A percentile compares a stretch with the other conserved stretches of the same genome.
These are phyloP conservation scores for Microplitis deprimator DNA, from an alignment of 2,888 invertebrate species.

Conservation along the genomic window DNA sequence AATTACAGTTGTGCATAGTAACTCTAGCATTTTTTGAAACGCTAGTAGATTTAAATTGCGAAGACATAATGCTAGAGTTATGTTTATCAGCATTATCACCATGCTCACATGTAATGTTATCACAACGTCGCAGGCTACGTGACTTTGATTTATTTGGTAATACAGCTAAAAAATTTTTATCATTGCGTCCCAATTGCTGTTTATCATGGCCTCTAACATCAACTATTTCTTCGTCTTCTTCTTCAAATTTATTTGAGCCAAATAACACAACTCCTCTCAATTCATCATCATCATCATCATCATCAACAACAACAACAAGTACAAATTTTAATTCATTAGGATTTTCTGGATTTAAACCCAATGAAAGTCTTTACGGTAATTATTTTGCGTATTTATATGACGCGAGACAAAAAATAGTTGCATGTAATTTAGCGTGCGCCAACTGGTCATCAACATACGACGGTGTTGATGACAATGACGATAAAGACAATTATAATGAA, in stretches of 20 bases:
- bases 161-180: slow-evolving; percentile 83
- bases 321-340: slow-evolving; percentile 54
- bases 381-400: slow-evolving; percentile 90
- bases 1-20: slow-evolving; percentile 83
- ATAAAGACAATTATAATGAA: slow-evolving; percentile 18
- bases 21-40: slow-evolving; percentile 93
- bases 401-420: slow-evolving; percentile 83
- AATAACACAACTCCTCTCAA: slow-evolving; percentile 20
- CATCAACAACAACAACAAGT: slow-evolving; percentile 54
- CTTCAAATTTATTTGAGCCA: slow-evolving; percentile 46
- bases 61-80: slow-evolving; percentile 95
- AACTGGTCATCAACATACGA: slow-evolving; percentile 88
- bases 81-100: slow-evolving; percentile 88
- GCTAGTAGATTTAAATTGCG: slow-evolving; percentile 91
- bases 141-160: slow-evolving; percentile 83
- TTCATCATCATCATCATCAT: slow-evolving; percentile 7
- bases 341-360: slow-evolving; percentile 30
- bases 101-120: slow-evolving; percentile 85
- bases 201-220: slow-evolving; percentile 36
- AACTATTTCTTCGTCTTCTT: slow-evolving; percentile 25
- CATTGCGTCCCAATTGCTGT: slow-evolving; percentile 81
- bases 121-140: slow-evolving; percentile 81
- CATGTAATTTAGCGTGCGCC: slow-evolving; percentile 82
- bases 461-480: slow-evolving; percentile 71
- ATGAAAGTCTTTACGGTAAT: slow-evolving; percentile 82